Conservation (phyloP, 2,888 invertebrate species). For the Xylota segnis region DNA sequence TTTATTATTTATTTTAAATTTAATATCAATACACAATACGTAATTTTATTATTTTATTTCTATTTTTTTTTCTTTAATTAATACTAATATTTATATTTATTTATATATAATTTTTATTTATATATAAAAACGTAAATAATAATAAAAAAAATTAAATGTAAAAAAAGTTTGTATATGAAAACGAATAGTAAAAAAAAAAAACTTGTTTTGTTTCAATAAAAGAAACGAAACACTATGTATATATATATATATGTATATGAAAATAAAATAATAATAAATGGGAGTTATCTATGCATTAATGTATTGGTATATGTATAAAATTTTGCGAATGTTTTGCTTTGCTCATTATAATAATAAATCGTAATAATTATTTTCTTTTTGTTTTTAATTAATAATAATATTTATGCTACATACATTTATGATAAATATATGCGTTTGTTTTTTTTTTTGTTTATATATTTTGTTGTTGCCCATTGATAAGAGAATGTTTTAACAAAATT, state of each 20-base stretch:
- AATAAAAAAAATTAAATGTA: constrained; percentile 38
- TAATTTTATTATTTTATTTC: constrained; percentile 77
- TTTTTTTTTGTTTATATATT: constrained; percentile 24
- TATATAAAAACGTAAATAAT: constrained; percentile 78
- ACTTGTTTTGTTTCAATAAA: constrained; percentile 46
- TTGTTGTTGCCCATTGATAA: constrained; percentile 42
- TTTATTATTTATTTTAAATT: constrained; percentile 74
- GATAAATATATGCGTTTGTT: constrained; percentile 63
- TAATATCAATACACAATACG: constrained; percentile 75
- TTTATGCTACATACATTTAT: constrained; percentile 60
- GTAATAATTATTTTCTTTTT: constrained; percentile 26
- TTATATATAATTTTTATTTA: constrained; percentile 83
- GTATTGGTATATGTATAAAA: constrained; percentile 62
- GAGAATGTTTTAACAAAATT: constrained; percentile 19
- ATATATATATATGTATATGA: constrained; percentile 50
- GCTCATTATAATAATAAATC: constrained; percentile 43
- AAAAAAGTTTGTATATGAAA: constrained; percentile 53
- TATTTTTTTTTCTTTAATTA: constrained; percentile 79
- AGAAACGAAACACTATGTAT: constrained; percentile 58
- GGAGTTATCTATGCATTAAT: constrained; percentile 64
- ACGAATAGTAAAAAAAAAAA: constrained; percentile 16
- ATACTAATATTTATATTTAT: constrained; percentile 80
- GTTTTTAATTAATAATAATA: constrained; percentile 47
- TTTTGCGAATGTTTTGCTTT: constrained; percentile 58
- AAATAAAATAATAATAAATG: constrained; percentile 41